These are phyloP conservation scores for Rhinichthys klamathensis DNA, from an alignment of 2,113 vertebrate genomes.

Conservation along the genomic window DNA sequence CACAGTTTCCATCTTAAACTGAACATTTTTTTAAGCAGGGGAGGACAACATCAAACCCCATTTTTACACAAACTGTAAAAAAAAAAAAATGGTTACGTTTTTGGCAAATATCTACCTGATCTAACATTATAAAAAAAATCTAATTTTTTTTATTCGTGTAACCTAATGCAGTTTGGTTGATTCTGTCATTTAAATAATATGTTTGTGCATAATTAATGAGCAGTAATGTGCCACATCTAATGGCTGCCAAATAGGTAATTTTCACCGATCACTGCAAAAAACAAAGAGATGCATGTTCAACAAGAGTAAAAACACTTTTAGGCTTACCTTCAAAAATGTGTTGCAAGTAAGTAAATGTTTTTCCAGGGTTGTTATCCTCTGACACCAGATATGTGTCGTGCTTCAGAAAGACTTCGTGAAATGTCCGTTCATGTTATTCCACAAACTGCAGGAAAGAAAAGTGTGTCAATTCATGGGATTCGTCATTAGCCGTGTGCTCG, in stretches of 20 bases:
- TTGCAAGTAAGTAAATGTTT: neutral
- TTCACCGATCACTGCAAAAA: neutral
- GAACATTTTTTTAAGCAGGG: neutral
- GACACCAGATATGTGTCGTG: neutral
- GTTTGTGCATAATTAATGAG: neutral
- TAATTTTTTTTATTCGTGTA: neutral
- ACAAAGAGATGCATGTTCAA: neutral
- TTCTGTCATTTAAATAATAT: constrained; percentile 5
- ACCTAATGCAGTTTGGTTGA: neutral
- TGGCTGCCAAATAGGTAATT: neutral
- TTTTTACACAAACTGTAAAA: neutral
- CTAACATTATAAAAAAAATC: neutral
- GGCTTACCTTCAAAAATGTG: constrained; percentile 36
- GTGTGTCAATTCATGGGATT: neutral
- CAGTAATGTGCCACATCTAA: neutral
- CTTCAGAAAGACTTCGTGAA: constrained; percentile 11
- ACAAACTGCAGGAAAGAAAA: neutral
- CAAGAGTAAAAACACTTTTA: neutral
- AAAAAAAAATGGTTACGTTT: neutral
- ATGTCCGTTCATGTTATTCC: constrained; percentile 32
- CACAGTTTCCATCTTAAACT: neutral
- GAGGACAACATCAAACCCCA: neutral
- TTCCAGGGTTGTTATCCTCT: constrained; percentile 13
- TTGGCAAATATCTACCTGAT: neutral
- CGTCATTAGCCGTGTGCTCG: neutral